Base-by-base conservation (phyloP, 2,888 invertebrate species). In the Drosophila hawaiiensis region DNA sequence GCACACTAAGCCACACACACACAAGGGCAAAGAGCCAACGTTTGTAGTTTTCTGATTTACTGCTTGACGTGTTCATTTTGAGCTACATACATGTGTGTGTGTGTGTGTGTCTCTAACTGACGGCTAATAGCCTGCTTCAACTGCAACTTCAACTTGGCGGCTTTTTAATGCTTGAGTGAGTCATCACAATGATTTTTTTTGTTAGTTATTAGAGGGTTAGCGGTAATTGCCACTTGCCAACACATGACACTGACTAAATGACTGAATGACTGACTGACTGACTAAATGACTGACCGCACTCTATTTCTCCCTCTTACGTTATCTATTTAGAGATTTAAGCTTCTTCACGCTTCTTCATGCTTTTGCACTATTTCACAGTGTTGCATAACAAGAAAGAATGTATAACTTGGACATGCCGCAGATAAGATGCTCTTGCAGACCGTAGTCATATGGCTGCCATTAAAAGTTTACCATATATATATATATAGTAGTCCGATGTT, bases 211-310 rank as follows among this genome's bases (percentile, higher is more conserved):
- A 60, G 62, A 68, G 73, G 73, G 67, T 76, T 72, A 68, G 69
- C 58, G 83, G 81, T 83, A 85, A 85, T 83, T 83, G 85, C 72
- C 85, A 83, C 85, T 83, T 81, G 78, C 59, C 43, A 73, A 25
- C 55, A 69, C 79, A 69, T 49, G 68, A 63, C 65, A 78, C 49
- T 58, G 68, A 73, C 61, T 64, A 59, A 28, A 49, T 22, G 31
- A 10, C 41, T 16, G 22, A 9, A 7, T 16, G 10, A 70, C 1
- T 35, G n/a, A 6, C 6, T 29, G 14, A 29, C 2, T 29, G 55
- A 7, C 25, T 28, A 16, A 37, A 16, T 37, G 37, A 39, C 39
- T 29, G 55, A 55, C 29, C 47, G 16, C 16, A 35, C 63, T 41
- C 29, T 47, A 35, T 10, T n/a, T 35, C 53, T 37, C 69, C 52